Conservation (phyloP, 2,113 vertebrate species). For the Rhinoptilus africanus region DNA sequence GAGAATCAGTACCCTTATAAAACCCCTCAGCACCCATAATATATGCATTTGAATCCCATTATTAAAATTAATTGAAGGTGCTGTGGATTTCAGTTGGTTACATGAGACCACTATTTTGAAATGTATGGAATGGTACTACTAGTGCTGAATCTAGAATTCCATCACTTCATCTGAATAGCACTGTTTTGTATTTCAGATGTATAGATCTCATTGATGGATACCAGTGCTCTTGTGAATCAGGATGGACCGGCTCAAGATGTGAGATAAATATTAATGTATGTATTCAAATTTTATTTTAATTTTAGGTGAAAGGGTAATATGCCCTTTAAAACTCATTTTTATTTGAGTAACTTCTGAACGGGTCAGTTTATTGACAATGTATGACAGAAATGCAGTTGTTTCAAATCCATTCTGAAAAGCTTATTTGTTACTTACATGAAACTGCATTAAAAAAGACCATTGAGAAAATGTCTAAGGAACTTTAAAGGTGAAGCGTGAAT, state of each 20-base stretch:
- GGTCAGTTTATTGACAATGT: not conserved
- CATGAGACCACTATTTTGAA: not conserved
- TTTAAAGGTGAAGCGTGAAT: not conserved
- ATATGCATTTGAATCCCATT: not conserved
- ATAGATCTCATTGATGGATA: constrained; percentile 72
- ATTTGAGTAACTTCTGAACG: not conserved
- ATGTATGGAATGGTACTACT: not conserved
- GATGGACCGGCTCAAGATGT: constrained; percentile 78
- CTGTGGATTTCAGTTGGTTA: not conserved
- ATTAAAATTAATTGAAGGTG: not conserved
- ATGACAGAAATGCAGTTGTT: not conserved
- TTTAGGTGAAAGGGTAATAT: not conserved
- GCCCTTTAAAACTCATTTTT: not conserved
- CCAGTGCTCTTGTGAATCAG: constrained; percentile 75
- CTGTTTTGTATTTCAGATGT: constrained; percentile 73
- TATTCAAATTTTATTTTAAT: constrained; percentile 28
- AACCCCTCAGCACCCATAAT: not conserved
- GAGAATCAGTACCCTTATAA: not conserved
- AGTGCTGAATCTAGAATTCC: not conserved
- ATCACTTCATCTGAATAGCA: not conserved
- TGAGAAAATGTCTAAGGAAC: not conserved
- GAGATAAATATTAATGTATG: constrained; percentile 82
- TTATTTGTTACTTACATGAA: not conserved
- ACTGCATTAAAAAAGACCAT: not conserved
- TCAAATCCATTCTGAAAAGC: not conserved